Evolutionary conservation across 2,888 invertebrate genomes (phyloP).

Genomic region (Achlya flavicornis): DNA sequence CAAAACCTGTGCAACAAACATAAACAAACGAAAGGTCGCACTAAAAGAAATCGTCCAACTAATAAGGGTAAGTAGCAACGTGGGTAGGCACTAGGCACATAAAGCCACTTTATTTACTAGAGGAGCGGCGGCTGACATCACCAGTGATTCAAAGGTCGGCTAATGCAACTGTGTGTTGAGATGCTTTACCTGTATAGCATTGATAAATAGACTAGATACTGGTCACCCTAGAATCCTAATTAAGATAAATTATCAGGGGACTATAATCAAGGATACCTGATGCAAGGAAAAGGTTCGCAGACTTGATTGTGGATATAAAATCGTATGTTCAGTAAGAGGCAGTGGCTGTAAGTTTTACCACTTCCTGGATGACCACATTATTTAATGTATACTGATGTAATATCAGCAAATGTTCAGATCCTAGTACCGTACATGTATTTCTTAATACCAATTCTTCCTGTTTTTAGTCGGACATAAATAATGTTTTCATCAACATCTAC

Average conservation of each 20-base stretch:
- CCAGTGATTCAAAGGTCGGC: constrained; percentile 43
- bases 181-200: constrained; percentile 29
- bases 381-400: neutral
- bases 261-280: neutral
- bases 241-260: neutral
- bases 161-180: constrained; percentile 29
- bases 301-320: neutral
- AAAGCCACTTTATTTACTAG: constrained; percentile 31
- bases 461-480: no score
- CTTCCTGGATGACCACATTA: neutral
- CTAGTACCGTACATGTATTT: no score
- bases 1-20: constrained; percentile 2
- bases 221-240: neutral
- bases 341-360: neutral
- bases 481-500: no score
- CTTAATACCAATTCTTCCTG: no score
- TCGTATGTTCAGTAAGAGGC: neutral
- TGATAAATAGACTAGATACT: constrained; percentile 26
- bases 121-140: constrained; percentile 60
- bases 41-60: constrained; percentile 22
- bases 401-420: no score
- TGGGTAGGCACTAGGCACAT: constrained; percentile 40
- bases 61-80: constrained; percentile 52
- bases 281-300: neutral
- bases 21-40: constrained; percentile 1